Percentiles rank a stretch among this genome's conserved stretches.
These are phyloP conservation scores for Galbula dea DNA, from an alignment of 2,113 vertebrate species.

Conservation along the genomic window DNA sequence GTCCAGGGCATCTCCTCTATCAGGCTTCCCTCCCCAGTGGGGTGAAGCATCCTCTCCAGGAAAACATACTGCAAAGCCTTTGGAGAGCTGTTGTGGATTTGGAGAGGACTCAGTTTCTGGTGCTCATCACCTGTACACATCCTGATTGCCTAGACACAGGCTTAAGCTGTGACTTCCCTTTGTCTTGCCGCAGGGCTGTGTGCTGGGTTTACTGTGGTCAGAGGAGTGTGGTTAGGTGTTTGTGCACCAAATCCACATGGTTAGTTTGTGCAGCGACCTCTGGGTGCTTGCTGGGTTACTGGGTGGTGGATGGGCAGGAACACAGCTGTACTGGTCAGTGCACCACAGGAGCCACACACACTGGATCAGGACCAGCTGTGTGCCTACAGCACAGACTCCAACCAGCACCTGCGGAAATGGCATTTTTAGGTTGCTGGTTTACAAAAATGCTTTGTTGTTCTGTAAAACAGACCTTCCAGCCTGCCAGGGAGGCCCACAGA, in stretches of 20 bases:
- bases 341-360: fast-evolving
- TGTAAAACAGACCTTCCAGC: neutral
- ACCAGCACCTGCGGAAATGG: neutral
- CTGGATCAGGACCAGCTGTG: neutral
- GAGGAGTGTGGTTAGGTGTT: fast-evolving
- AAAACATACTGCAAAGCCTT: neutral
- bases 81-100: fast-evolving
- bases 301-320: neutral
- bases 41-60: neutral
- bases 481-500: neutral
- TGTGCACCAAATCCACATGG: fast-evolving
- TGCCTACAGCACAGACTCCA: neutral
- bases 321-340: fast-evolving
- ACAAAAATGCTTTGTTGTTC: neutral
- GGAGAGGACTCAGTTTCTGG: neutral
- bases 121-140: neutral
- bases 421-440: neutral
- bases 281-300: neutral
- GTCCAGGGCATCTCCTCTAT: neutral
- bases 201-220: neutral
- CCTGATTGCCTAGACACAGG: neutral
- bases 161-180: neutral
- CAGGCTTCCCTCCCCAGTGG: fast-evolving
- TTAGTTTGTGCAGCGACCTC: neutral
- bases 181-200: neutral